A percentile compares a stretch with the other conserved stretches of the same genome.
These are phyloP conservation scores for Passer montanus DNA, from an alignment of 2,113 vertebrate species.

Conservation along the genomic window DNA sequence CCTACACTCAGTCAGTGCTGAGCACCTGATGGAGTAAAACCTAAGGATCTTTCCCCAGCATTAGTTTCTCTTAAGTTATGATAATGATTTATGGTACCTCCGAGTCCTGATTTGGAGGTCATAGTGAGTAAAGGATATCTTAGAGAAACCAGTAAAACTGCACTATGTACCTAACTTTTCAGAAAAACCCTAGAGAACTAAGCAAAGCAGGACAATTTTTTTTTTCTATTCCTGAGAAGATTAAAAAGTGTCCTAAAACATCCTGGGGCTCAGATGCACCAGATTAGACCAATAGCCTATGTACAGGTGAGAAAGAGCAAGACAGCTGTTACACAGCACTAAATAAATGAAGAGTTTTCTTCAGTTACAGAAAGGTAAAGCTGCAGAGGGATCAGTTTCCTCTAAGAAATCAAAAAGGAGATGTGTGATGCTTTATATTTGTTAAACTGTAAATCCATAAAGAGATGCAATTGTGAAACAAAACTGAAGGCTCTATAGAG, in stretches of 20 bases:
- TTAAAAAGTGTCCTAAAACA: neutral
- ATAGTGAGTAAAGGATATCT: neutral
- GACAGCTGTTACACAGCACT: neutral
- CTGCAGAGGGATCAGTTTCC: neutral
- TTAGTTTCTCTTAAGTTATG: neutral
- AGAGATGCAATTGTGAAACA: neutral
- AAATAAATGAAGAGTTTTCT: neutral
- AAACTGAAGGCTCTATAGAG: neutral
- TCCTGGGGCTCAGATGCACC: neutral
- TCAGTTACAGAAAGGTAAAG: neutral
- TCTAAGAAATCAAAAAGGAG: neutral
- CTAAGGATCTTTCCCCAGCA: fast-evolving
- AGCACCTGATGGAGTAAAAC: neutral
- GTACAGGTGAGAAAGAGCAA: neutral
- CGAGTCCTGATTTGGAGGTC: neutral
- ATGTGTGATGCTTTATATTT: neutral
- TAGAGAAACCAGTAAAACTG: neutral
- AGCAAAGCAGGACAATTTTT: neutral
- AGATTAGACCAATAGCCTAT: neutral
- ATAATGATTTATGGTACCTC: neutral
- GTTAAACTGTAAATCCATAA: neutral
- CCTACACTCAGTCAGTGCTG: neutral
- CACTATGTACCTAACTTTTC: neutral
- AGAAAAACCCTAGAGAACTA: neutral
- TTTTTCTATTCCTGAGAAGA: neutral